Conservation (phyloP, 2,113 vertebrate genomes). For the Ahaetulla prasina region DNA sequence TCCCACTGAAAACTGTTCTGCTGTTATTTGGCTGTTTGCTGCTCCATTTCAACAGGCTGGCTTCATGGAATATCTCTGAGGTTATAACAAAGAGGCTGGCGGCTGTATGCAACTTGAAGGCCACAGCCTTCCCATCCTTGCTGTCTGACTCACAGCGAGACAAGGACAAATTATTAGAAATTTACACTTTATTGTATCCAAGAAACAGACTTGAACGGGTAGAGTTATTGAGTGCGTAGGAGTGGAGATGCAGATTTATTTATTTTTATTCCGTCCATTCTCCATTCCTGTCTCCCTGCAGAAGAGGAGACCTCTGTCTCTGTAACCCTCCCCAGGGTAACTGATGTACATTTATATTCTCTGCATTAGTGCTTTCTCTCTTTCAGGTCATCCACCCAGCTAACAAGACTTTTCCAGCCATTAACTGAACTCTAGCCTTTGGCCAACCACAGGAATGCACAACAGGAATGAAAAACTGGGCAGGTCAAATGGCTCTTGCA, state of each 20-base stretch:
- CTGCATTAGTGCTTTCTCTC: background rate
- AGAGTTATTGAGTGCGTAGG: background rate
- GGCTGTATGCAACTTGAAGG: background rate
- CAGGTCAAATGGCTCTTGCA: background rate
- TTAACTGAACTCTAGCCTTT: background rate
- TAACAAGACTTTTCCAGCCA: background rate
- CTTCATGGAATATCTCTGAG: background rate
- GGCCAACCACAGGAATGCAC: background rate
- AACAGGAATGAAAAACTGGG: background rate
- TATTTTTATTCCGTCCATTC: background rate
- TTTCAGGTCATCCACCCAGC: background rate
- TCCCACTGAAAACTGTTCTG: background rate
- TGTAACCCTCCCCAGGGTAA: background rate
- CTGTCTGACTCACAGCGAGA: background rate
- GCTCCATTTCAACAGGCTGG: background rate
- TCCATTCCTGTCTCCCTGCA: background rate
- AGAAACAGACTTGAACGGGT: background rate
- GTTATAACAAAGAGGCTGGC: background rate
- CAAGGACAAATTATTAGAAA: background rate
- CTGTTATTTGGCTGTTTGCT: background rate
- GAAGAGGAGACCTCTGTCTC: background rate
- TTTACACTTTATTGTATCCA: background rate
- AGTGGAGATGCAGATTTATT: background rate
- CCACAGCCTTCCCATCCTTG: background rate
- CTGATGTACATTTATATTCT: background rate